Conservation (phyloP, 2,797 vertebrate species). For the Molossus molossus region DNA sequence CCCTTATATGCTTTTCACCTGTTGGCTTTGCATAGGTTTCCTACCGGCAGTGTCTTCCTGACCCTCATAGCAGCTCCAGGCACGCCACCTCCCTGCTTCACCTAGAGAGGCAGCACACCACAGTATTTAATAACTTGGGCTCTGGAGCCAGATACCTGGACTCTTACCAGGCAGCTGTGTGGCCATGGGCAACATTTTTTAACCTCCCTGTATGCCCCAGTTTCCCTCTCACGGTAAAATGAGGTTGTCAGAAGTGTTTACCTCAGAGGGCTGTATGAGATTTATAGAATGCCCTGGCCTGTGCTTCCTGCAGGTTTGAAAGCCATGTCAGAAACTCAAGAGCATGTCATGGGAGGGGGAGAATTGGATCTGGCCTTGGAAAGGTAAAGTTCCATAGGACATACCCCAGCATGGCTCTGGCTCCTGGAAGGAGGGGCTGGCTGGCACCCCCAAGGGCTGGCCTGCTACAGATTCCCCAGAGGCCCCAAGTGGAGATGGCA, state of each 20-base stretch:
- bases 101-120: background rate
- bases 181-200: background rate
- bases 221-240: conserved; percentile 12
- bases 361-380: background rate
- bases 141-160: background rate
- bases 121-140: background rate
- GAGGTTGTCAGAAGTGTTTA: background rate
- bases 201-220: background rate
- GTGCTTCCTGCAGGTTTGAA: background rate
- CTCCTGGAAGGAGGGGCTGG: background rate
- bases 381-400: background rate
- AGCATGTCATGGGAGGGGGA: background rate
- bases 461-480: background rate
- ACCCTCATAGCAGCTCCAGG: background rate
- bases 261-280: background rate
- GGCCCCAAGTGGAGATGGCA: background rate
- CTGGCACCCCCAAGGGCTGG: background rate
- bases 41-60: background rate
- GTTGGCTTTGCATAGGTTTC: background rate
- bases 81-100: background rate
- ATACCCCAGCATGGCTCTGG: background rate
- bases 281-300: background rate
- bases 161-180: background rate
- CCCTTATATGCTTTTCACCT: background rate
- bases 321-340: background rate